These are phyloP conservation scores for Drosophila mayaguana DNA, from an alignment of 2,888 invertebrate species.

Conservation along the genomic window DNA sequence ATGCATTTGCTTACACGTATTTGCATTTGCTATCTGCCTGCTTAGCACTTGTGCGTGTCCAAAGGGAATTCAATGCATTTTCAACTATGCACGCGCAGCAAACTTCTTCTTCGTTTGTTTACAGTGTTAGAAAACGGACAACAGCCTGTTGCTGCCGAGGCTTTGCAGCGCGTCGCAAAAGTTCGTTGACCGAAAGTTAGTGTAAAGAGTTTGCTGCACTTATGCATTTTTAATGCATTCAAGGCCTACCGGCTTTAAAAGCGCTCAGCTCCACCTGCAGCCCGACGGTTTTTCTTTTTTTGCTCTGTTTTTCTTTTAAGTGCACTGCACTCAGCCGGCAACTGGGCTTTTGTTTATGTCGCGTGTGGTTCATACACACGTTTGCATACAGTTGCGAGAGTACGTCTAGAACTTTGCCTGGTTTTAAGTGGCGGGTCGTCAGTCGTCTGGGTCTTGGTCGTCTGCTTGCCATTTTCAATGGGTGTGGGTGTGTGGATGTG, in stretches of 20 bases:
- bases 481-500: neutral
- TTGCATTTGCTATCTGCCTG: neutral
- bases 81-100: constrained; percentile 3
- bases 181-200: constrained; percentile 68
- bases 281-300: constrained; percentile 15
- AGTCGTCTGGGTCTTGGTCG: constrained; percentile 53
- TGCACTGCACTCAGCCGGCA: constrained; percentile 63
- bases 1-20: neutral
- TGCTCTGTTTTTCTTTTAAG: constrained; percentile 34
- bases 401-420: constrained; percentile 69
- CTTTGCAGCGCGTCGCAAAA: neutral
- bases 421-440: constrained; percentile 60
- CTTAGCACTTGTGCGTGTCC: constrained; percentile 30
- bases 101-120: constrained; percentile 13
- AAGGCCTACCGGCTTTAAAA: constrained; percentile 35
- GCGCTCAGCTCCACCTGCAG: neutral
- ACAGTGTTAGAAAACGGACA: constrained; percentile 9
- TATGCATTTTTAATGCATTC: constrained; percentile 72
- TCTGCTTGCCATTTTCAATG: constrained; percentile 14
- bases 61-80: constrained; percentile 10
- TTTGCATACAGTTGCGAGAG: constrained; percentile 28
- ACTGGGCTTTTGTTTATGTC: constrained; percentile 72
- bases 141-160: constrained; percentile 38
- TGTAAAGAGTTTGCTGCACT: constrained; percentile 37
- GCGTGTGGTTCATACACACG: constrained; percentile 32